Conservation (phyloP, 2,888 invertebrate genomes). For the Nowickia ferox region DNA sequence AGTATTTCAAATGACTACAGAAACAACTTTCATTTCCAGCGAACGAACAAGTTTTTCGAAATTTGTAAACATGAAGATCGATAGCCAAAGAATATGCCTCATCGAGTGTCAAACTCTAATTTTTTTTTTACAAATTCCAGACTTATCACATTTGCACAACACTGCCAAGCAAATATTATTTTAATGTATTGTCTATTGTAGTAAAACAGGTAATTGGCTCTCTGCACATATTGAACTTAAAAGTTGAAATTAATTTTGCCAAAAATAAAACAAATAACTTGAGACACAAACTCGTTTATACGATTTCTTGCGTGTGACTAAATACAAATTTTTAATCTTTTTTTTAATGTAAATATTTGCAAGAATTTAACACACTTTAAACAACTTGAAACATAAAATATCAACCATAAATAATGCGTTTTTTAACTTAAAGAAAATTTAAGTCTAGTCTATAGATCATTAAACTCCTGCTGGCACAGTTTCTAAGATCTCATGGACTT, state of each 20-base stretch:
- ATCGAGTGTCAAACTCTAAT: too few relatives aligned
- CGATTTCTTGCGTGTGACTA: neutral
- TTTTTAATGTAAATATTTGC: neutral
- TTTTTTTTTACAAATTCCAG: too few relatives aligned
- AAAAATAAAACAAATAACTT: neutral
- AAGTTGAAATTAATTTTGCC: neutral
- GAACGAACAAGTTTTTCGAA: too few relatives aligned
- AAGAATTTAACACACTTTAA: neutral
- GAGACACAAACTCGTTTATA: neutral
- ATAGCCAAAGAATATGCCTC: too few relatives aligned
- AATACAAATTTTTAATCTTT: neutral
- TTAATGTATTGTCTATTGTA: too few relatives aligned
- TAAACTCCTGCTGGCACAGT: constrained; percentile 61
- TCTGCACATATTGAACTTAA: neutral
- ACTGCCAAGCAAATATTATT: too few relatives aligned
- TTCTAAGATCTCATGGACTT: constrained; percentile 32
- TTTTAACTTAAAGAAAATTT: constrained; percentile 14
- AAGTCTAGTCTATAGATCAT: constrained; percentile 50
- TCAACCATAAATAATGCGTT: neutral
- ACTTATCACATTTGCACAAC: too few relatives aligned
- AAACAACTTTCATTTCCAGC: too few relatives aligned
- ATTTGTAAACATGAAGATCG: too few relatives aligned
- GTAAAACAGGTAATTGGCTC: too few relatives aligned
- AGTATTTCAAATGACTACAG: too few relatives aligned
- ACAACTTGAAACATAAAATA: neutral